Conservation (phyloP, 2,113 vertebrate genomes). For the Phylloscopus trochilus region DNA sequence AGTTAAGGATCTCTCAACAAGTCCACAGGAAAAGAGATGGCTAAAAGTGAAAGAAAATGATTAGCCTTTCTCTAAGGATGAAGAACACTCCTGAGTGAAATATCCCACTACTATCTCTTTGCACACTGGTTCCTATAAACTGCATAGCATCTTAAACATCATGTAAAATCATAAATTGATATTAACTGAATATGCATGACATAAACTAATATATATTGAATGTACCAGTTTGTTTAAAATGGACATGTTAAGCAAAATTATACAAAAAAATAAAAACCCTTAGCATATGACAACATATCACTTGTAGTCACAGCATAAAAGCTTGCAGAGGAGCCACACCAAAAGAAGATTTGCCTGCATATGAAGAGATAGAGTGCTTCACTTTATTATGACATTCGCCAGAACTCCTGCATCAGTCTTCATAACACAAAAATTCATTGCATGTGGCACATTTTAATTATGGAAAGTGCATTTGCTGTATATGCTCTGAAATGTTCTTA, state of each 20-base stretch:
- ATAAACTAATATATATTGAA: neutral
- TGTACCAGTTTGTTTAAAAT: neutral
- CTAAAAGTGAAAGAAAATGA: neutral
- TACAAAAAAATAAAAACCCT: accelerated
- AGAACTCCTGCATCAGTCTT: neutral
- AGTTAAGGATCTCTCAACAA: neutral
- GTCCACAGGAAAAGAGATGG: accelerated
- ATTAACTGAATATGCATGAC: neutral
- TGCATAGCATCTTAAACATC: neutral
- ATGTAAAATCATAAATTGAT: neutral
- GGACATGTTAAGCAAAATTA: neutral
- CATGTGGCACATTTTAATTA: neutral
- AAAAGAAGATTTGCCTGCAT: neutral
- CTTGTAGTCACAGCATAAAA: neutral
- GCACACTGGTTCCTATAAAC: neutral
- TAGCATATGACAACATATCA: neutral
- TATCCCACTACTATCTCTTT: neutral
- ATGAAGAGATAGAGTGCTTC: neutral
- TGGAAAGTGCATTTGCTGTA: neutral
- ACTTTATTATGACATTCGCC: accelerated
- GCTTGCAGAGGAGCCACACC: neutral
- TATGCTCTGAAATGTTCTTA: neutral
- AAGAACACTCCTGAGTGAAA: neutral
- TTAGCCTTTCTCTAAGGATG: neutral
- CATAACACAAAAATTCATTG: neutral